Conservation (phyloP, 2,113 vertebrate genomes). For the Oxyura jamaicensis region DNA sequence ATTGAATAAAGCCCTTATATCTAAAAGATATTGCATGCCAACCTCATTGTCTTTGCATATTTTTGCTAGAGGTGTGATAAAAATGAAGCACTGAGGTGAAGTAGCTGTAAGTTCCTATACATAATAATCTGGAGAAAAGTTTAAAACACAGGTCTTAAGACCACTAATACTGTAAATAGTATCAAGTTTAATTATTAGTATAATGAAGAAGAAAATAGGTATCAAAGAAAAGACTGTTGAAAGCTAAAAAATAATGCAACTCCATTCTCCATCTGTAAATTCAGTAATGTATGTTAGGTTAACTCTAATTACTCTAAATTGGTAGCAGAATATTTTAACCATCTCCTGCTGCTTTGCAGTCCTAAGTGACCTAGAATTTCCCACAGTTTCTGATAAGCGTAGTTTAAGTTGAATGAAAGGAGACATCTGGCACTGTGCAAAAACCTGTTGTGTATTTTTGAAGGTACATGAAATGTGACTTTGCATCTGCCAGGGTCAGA, state of each 20-base stretch:
- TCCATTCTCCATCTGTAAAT: background rate
- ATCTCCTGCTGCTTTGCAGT: background rate
- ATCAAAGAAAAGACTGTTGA: background rate
- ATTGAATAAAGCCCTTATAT: background rate
- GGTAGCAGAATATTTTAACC: background rate
- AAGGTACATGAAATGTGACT: background rate
- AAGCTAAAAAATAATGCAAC: background rate
- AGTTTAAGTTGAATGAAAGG: background rate
- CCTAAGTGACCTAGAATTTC: background rate
- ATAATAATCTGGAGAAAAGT: background rate
- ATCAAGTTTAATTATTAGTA: background rate
- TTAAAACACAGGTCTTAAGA: background rate
- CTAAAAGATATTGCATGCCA: background rate
- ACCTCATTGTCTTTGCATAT: background rate
- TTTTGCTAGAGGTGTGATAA: background rate
- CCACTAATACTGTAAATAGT: background rate
- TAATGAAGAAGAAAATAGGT: background rate
- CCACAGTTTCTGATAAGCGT: background rate
- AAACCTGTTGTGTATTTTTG: background rate
- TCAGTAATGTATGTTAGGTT: background rate
- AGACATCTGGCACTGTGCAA: background rate
- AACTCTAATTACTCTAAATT: background rate
- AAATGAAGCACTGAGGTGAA: background rate
- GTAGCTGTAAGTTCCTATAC: background rate
- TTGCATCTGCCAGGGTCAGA: background rate